Percentiles rank a stretch among this genome's conserved stretches.
Evolutionary conservation across 1,140 invertebrate species (phyloP).

Genomic region (Neodiprion lecontei): DNA sequence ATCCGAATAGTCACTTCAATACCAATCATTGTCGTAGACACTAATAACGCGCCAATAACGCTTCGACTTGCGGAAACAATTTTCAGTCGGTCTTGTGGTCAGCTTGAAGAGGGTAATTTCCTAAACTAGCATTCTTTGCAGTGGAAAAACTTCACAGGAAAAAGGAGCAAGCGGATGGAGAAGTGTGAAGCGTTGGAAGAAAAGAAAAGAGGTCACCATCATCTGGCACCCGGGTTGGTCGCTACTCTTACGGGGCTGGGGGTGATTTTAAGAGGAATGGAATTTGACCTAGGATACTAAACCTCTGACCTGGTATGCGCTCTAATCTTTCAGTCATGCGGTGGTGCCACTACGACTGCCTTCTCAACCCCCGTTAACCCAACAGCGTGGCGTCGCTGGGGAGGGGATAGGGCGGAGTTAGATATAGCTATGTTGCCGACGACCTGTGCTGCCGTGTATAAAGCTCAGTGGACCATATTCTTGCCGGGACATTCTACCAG

Average conservation of each 20-base stretch:
- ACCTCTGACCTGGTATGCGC: constrained; percentile 52
- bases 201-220: constrained; percentile 19
- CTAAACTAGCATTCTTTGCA: too few species aligned
- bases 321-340: constrained; percentile 39
- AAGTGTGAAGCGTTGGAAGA: background rate
- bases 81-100: too few species aligned
- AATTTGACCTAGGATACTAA: constrained; percentile 50
- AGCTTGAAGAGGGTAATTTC: too few species aligned
- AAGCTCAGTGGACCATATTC: background rate
- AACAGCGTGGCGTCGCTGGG: too few species aligned
- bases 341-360: background rate
- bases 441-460: background rate
- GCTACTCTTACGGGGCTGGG: constrained; percentile 24
- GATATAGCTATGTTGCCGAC: background rate
- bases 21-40: too few species aligned
- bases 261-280: constrained; percentile 44
- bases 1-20: too few species aligned
- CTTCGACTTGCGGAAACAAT: too few species aligned
- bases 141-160: too few species aligned
- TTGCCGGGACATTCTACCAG: background rate
- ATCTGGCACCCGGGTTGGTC: background rate
- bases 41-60: too few species aligned
- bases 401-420: background rate
- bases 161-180: too few species aligned
- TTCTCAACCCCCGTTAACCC: background rate